Base-by-base conservation (phyloP, 1,140 invertebrate species). In the Euwallacea similis region DNA sequence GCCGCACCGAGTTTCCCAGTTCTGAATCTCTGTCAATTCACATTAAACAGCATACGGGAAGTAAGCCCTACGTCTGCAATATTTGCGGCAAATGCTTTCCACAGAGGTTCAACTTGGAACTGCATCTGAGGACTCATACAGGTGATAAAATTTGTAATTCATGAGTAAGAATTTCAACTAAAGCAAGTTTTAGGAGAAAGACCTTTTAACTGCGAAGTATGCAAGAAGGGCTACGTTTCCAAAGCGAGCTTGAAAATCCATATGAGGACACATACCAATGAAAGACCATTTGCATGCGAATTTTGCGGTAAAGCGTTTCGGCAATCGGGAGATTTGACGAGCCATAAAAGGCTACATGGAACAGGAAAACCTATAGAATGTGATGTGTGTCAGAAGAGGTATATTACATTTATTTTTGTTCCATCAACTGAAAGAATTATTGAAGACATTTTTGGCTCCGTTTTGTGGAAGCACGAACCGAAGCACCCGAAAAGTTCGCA, bases 91-190 rank as follows among this genome's bases (percentile, higher is more conserved):
- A 85, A 76, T 82, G 79, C 46, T 90, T 88, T 73, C 87, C 87
- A 46, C 86, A 87, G 54, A 86, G 87, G 73, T 87, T 86, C 54
- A 87, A 87, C 74, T 79, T 87, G 15, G 85, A 89, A 81, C 86
- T 90, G 69, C 89, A 91, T 81, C 86, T 89, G 81, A 81, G 89
- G 74, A 89, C 88, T 46, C 89, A 90, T 79, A 89, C 88, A 50
- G 88, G 88, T 72, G 86, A 58, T 33, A 4, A 33, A 15, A 8
- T 15, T 53, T 11, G 6, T 53, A 6, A 53, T 53, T 6, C 8
- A 53, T 53, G 6, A n/a, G 50, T 53, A n/a, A 44, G 16, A 62
- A 6, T 8, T 62, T 4, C 0, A 61, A 61, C n/a, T 61, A 33
- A 33, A 33, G 4, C 1, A 33, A 50, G 46, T 74, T 74, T 72